Evolutionary conservation across 1,140 invertebrate species (phyloP), one percentile per base, ranked within the genome.

Genomic region (Drosophila sechellia): DNA sequence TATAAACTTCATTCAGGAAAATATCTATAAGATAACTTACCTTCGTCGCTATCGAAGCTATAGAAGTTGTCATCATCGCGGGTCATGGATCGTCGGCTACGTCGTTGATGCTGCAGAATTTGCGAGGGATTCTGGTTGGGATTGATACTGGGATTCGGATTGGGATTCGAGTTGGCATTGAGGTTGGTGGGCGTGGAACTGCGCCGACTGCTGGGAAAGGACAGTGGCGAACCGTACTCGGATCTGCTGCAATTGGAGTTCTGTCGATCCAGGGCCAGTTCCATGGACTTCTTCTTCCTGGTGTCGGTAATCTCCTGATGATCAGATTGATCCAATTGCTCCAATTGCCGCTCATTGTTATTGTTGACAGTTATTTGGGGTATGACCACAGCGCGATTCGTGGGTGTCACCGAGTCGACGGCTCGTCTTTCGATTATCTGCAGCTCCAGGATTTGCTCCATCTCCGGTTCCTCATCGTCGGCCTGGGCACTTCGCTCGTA

Each of bases 1-100:
- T 10, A 8, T 1, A 50, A 10, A 13, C 0, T 5, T 15, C 3
- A n/a, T n/a, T 20, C 4, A 0, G 39, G 2, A 15, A 40, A 6
- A 20, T 20, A 31, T 8, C 10, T 25, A 37, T 4, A 5, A 48
- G 8, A 17, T 5, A 27, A 45, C 76, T 57, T n/a, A 92, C 90
- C 90, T 84, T 91, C 90, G 77, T 92, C 90, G 68, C 90, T 92
- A 55, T 92, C 90, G 57, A 92, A 92, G 50, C 84, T 90, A 65
- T 90, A 91, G 20, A 92, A 91, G 13, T 90, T 86, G 15, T 92
- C 90, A 77, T 91, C 87, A 25, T 92, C 90, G 42, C 87, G 73
- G 50, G 79, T 75, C 81, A 91, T 83, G 37, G 87, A 90, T 39
- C 90, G 81, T 42, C 90, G 85, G 60, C 57, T 79, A 31, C 60